Percentiles rank a stretch among this genome's conserved stretches.
Evolutionary conservation across 2,113 vertebrate genomes (phyloP).

Genomic region (Mormyrus lacerda): DNA sequence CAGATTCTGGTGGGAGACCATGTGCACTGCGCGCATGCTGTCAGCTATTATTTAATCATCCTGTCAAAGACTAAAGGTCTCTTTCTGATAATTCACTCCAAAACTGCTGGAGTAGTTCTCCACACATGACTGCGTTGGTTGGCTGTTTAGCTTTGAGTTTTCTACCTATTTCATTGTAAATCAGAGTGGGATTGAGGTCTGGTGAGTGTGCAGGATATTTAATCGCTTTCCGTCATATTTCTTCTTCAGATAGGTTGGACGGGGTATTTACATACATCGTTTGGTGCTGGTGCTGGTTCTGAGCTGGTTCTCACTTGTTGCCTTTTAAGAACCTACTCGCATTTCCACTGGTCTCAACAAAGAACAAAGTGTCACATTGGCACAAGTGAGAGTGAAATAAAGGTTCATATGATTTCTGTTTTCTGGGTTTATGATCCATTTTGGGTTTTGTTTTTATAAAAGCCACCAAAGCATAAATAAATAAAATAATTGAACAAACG

Average conservation of each 20-base stretch:
- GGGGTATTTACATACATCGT: neutral
- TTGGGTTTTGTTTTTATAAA: neutral
- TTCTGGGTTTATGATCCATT: neutral
- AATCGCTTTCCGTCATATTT: neutral
- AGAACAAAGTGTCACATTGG: neutral
- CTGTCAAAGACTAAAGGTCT: neutral
- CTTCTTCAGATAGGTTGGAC: neutral
- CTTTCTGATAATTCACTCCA: neutral
- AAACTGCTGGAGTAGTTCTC: neutral
- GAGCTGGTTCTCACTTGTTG: neutral
- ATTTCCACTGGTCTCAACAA: neutral
- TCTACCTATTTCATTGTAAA: neutral
- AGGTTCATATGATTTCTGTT: neutral
- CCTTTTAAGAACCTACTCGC: neutral
- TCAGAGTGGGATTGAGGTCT: neutral
- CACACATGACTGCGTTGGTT: neutral
- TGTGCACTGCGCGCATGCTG: neutral
- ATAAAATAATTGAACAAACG: too few species aligned
- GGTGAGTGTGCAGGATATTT: neutral
- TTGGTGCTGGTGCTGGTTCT: neutral
- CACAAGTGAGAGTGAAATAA: neutral
- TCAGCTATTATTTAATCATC: neutral
- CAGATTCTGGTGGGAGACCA: conserved; percentile 77
- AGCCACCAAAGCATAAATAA: neutral
- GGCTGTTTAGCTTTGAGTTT: neutral